Evolutionary conservation across 2,888 invertebrate species (phyloP).

Genomic region (Drosophila dives): DNA sequence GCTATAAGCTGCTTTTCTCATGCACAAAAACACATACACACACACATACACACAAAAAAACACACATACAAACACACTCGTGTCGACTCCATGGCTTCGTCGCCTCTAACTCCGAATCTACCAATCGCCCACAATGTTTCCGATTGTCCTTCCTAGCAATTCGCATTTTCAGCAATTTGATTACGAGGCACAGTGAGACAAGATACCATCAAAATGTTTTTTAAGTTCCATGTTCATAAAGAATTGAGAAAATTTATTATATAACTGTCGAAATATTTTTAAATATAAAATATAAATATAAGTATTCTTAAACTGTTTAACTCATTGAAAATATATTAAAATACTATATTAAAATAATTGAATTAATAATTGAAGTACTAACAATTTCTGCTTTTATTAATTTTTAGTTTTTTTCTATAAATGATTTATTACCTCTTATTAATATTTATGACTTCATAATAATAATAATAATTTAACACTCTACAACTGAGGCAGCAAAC

Average conservation of each 20-base stretch:
- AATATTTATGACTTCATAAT: not conserved
- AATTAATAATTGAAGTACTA: not conserved
- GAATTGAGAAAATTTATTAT: not conserved
- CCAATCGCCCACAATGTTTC: constrained; percentile 42
- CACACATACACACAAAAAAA: not conserved
- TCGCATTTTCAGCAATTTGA: constrained; percentile 74
- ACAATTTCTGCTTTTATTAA: not conserved
- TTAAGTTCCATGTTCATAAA: not conserved
- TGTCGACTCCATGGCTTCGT: constrained; percentile 54
- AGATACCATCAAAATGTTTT: not conserved
- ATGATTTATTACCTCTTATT: not conserved
- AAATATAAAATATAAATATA: no score
- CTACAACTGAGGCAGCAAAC: no score
- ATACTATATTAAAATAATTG: not conserved
- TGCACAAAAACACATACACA: constrained; percentile 39
- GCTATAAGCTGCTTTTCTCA: constrained; percentile 74
- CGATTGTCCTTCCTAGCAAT: constrained; percentile 55
- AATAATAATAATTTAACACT: not conserved
- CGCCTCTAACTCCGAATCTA: constrained; percentile 44
- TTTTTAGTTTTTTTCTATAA: no score
- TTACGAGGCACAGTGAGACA: constrained; percentile 62
- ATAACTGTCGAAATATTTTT: not conserved
- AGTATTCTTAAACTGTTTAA: not conserved
- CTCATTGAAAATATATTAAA: not conserved
- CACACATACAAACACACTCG: constrained; percentile 29